Evolutionary conservation across 2,888 invertebrate species (phyloP).

Genomic region (Tupiocoris notatus): DNA sequence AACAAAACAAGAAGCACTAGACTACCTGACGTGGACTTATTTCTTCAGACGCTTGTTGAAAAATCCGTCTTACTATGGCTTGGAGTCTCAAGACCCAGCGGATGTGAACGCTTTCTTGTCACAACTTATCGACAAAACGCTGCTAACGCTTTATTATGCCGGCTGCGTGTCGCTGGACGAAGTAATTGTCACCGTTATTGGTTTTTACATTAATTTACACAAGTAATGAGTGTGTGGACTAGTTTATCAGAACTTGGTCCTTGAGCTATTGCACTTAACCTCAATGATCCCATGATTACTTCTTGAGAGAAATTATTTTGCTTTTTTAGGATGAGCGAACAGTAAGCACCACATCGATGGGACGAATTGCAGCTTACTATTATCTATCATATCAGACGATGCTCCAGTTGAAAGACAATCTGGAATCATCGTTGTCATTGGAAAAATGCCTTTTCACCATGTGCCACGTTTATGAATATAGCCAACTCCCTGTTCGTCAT

Average conservation of each 20-base stretch:
- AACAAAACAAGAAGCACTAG: conserved; percentile 86
- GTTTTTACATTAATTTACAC: no score
- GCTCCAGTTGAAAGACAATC: conserved; percentile 70
- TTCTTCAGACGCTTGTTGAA: conserved; percentile 83
- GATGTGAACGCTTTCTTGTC: conserved; percentile 76
- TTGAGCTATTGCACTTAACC: no score
- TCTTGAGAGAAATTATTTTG: no score
- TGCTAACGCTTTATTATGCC: conserved; percentile 70
- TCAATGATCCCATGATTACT: no score
- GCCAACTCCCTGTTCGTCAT: conserved; percentile 92
- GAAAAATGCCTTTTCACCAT: conserved; percentile 76
- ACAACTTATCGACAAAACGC: conserved; percentile 72
- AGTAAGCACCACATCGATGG: conserved; percentile 72
- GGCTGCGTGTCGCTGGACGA: conserved; percentile 78
- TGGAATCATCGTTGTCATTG: conserved; percentile 65
- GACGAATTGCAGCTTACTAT: conserved; percentile 93
- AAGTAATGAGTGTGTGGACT: no score
- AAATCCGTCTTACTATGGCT: conserved; percentile 88
- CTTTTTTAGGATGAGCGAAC: conserved; percentile 61
- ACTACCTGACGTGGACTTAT: conserved; percentile 98
- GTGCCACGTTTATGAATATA: conserved; percentile 84
- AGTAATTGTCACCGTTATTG: conserved; percentile 55
- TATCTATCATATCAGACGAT: conserved; percentile 92
- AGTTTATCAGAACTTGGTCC: no score
- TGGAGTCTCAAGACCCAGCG: conserved; percentile 69